Conservation (phyloP, 2,888 invertebrate genomes). For the Perizoma affinitatum region DNA sequence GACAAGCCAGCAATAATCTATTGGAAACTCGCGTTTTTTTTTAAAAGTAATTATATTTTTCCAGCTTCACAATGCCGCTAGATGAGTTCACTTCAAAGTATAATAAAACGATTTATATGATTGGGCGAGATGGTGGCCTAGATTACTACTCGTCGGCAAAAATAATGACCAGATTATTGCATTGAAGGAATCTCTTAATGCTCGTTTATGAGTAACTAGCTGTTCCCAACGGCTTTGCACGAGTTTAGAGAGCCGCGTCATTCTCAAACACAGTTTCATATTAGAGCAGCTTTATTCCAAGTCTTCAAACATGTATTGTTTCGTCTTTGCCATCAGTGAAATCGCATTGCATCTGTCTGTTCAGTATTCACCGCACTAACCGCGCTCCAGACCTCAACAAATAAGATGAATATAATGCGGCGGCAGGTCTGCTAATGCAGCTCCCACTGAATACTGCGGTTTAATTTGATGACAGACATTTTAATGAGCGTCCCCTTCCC, state of each 20-base stretch:
- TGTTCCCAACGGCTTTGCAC: constrained; percentile 14
- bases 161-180: constrained; percentile 21
- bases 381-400: not conserved
- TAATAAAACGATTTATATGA: constrained; percentile 9
- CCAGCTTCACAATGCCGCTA: not conserved
- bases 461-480: constrained; percentile 23
- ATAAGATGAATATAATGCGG: not conserved
- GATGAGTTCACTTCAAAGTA: constrained; percentile 10
- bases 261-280: no score
- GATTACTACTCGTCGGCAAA: constrained; percentile 15
- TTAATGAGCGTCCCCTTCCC: constrained; percentile 29
- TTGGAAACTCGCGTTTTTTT: not conserved
- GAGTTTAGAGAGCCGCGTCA: no score
- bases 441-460: constrained; percentile 9
- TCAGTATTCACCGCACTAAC: constrained; percentile 1
- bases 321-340: not conserved
- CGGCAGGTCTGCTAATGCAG: no score
- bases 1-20: no score
- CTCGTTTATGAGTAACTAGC: constrained; percentile 24
- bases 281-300: not conserved
- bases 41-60: not conserved
- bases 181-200: constrained; percentile 19
- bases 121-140: constrained; percentile 11
- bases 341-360: no score
- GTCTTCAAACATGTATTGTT: not conserved